phyloP scores from a whole-genome alignment of 2,113 vertebrate species.

The Falcunculus frontatus region DNA sequence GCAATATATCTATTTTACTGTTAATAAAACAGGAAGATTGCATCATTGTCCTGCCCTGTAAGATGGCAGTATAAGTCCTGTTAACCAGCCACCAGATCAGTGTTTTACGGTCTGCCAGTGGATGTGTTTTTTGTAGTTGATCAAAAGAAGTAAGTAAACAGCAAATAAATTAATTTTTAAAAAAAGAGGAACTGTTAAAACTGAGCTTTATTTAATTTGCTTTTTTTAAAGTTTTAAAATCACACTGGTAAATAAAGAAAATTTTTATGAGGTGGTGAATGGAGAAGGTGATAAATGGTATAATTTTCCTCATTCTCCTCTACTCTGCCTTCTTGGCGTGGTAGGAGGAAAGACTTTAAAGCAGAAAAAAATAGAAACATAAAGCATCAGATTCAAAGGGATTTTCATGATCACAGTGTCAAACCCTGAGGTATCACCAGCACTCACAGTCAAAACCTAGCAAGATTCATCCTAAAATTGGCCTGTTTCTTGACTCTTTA shows the following conservation, averaged over 20 bases:
- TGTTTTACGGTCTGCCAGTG: neutral
- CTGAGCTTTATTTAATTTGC: neutral
- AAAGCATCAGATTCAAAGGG: neutral
- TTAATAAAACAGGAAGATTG: conserved; percentile 5
- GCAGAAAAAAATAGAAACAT: neutral
- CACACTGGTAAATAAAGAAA: neutral
- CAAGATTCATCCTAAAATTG: neutral
- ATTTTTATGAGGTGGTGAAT: neutral
- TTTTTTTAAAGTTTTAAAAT: neutral
- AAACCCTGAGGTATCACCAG: neutral
- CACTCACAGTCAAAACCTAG: neutral
- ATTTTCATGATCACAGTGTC: neutral
- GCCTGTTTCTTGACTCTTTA: neutral
- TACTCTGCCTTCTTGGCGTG: neutral
- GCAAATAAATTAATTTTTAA: neutral
- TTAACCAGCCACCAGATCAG: neutral
- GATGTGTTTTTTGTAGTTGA: neutral
- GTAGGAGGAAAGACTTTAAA: neutral
- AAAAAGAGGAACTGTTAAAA: neutral
- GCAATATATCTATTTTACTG: conserved; percentile 9
- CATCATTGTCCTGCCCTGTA: neutral
- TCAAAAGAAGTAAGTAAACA: neutral
- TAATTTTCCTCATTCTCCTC: neutral
- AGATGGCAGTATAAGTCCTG: neutral
- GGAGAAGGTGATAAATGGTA: neutral